phyloP scores from a whole-genome alignment of 2,888 invertebrate genomes.

The Luffia ferchaultella region DNA sequence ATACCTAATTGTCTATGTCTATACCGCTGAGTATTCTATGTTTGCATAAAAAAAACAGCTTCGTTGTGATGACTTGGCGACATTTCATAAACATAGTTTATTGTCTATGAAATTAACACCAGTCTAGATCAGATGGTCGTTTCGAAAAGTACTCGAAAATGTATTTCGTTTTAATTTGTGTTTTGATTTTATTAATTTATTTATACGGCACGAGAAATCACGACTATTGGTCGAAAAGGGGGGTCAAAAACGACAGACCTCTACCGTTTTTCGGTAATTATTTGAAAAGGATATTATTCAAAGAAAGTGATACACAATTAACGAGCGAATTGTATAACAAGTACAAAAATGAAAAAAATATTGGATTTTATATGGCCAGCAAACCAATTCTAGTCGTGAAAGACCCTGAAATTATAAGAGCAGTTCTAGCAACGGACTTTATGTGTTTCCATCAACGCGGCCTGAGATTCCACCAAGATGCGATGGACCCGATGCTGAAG shows the following conservation, averaged over 20 bases:
- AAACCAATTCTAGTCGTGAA: slow-evolving; percentile 22
- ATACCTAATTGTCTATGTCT: no score
- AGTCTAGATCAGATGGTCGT: background rate
- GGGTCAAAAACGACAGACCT: slow-evolving; percentile 32
- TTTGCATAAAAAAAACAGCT: no score
- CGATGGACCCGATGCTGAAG: slow-evolving; percentile 31
- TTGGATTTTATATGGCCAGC: slow-evolving; percentile 11
- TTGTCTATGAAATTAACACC: no score
- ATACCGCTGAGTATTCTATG: no score
- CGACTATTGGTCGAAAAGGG: slow-evolving; percentile 23
- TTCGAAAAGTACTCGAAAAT: background rate
- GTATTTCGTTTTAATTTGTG: background rate
- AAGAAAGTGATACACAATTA: slow-evolving; percentile 25
- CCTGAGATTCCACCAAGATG: slow-evolving; percentile 22
- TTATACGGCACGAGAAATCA: slow-evolving; percentile 30
- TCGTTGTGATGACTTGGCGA: no score
- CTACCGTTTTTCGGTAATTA: slow-evolving; percentile 32
- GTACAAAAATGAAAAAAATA: slow-evolving; percentile 31
- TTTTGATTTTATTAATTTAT: background rate
- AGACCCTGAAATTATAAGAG: slow-evolving; percentile 32
- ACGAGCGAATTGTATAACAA: slow-evolving; percentile 30
- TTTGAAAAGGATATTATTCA: slow-evolving; percentile 23
- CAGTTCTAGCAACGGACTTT: slow-evolving; percentile 29
- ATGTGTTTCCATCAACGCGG: slow-evolving; percentile 29
- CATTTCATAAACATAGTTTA: no score